Percentiles rank a stretch among this genome's conserved stretches.
These are phyloP conservation scores for Panonychus citri DNA, from an alignment of 1,140 invertebrate species.

Conservation along the genomic window DNA sequence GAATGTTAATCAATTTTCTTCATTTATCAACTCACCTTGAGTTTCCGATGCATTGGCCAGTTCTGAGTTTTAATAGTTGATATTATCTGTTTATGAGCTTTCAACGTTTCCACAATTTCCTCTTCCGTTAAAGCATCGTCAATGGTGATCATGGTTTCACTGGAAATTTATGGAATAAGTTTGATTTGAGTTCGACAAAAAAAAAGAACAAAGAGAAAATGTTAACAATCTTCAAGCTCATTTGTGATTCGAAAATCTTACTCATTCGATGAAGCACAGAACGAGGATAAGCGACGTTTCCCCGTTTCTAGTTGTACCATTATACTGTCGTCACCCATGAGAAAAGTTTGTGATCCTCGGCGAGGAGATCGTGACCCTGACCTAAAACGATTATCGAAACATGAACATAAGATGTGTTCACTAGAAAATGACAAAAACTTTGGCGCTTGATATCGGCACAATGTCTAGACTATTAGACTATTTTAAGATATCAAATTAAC, in stretches of 20 bases:
- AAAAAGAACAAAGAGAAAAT: no score
- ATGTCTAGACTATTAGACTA: no score
- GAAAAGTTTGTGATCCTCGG: slow-evolving; percentile 3
- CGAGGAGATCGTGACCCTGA: slow-evolving; percentile 1
- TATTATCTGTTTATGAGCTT: slow-evolving; percentile 66
- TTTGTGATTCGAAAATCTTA: not conserved
- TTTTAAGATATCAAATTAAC: no score
- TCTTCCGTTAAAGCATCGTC: slow-evolving; percentile 31
- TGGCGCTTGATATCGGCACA: no score
- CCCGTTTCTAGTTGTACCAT: slow-evolving; percentile 1
- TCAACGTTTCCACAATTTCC: slow-evolving; percentile 69
- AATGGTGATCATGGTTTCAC: slow-evolving; percentile 3
- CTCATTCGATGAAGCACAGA: slow-evolving; percentile 8
- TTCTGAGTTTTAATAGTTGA: slow-evolving; percentile 7
- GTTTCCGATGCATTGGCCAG: slow-evolving; percentile 10
- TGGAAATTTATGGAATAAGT: not conserved
- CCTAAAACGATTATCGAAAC: not conserved
- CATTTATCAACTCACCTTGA: slow-evolving; percentile 8
- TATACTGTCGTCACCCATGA: slow-evolving; percentile 6
- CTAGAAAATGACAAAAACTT: no score
- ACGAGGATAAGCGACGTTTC: slow-evolving; percentile 4
- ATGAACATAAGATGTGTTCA: no score
- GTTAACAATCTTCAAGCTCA: no score
- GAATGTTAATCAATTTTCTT: not conserved
- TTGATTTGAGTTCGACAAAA: no score